Evolutionary conservation across 2,888 invertebrate genomes (phyloP), one percentile per base, ranked within the genome.

Genomic region (Artemia sp.): DNA sequence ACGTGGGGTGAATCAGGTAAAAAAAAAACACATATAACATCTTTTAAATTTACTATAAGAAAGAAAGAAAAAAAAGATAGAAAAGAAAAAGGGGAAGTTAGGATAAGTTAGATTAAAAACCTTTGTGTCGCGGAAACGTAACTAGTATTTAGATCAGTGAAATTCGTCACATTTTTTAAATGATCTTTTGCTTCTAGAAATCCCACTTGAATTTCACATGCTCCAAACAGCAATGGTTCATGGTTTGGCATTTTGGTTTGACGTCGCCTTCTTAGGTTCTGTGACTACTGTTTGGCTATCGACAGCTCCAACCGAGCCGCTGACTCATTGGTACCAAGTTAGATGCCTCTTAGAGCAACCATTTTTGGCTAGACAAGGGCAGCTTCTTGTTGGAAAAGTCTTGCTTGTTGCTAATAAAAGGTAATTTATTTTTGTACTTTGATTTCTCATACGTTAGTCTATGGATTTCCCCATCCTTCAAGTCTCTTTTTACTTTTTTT

Each of bases 291-390:
- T 97, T 71, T 97, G 97, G 96, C 80, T 98, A 52, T 96, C 96
- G 9, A 98, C 98, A 8, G 88, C 96, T 0, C 97, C 97, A 0
- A 96, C 96, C 5, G 96, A 97, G 78, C 94, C 96, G 0, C 81
- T 98, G 24, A 98, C 97, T 51, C 97, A 98, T 79, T 98, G 97
- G 98, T 97, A 98, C 80, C 96, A 97, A 81, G 96, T 97, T 3
- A 85, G 97, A 51, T 98, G 97, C 78, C 83, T 98, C 72, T 80
- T 98, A 70, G 92, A 93, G 77, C 89, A 89, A 74, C 97, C 97
- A 2, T 85, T 98, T 67, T 88, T 97, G 76, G 91, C 92, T 38
- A 93, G 94, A 80, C 90, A 91, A 78, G 96, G 96, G 2, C 94
- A 97, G 78, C 83, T 87, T 10, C 81, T 96, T 70, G 88, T 88